These are phyloP conservation scores for Apis laboriosa DNA, from an alignment of 1,140 invertebrate genomes.

Conservation along the genomic window DNA sequence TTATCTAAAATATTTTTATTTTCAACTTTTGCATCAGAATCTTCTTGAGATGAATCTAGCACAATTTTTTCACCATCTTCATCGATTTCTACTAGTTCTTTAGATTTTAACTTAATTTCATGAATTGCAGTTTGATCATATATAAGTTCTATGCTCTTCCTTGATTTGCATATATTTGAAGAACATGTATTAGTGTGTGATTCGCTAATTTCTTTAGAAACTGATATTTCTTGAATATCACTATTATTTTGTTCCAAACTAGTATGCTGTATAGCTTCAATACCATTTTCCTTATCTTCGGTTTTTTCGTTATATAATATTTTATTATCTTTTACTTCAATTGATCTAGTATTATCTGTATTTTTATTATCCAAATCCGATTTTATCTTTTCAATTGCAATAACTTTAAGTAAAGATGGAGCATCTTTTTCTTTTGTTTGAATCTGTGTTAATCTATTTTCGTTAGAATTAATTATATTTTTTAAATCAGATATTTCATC, in stretches of 20 bases:
- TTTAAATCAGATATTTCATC: background rate
- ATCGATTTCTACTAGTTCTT: constrained; percentile 72
- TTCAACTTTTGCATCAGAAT: constrained; percentile 27
- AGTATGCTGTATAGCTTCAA: background rate
- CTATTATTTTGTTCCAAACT: background rate
- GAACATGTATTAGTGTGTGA: background rate
- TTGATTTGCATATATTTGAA: constrained; percentile 39
- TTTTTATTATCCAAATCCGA: background rate
- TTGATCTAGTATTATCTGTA: background rate
- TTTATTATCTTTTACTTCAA: background rate
- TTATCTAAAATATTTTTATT: constrained; percentile 50
- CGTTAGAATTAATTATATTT: background rate
- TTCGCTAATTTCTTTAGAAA: background rate
- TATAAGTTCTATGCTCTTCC: constrained; percentile 72
- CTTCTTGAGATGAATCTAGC: constrained; percentile 67
- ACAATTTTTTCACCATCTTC: constrained; percentile 72
- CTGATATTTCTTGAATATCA: background rate
- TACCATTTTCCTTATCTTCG: constrained; percentile 23
- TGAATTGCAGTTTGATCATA: constrained; percentile 65
- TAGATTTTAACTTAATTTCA: constrained; percentile 52
- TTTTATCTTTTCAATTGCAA: constrained; percentile 2
- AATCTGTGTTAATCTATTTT: background rate
- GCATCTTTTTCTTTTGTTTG: background rate
- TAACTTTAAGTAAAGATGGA: background rate
- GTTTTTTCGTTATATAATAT: background rate